These are phyloP conservation scores for Trichogramma pretiosum DNA, from an alignment of 1,140 invertebrate genomes.

Conservation along the genomic window DNA sequence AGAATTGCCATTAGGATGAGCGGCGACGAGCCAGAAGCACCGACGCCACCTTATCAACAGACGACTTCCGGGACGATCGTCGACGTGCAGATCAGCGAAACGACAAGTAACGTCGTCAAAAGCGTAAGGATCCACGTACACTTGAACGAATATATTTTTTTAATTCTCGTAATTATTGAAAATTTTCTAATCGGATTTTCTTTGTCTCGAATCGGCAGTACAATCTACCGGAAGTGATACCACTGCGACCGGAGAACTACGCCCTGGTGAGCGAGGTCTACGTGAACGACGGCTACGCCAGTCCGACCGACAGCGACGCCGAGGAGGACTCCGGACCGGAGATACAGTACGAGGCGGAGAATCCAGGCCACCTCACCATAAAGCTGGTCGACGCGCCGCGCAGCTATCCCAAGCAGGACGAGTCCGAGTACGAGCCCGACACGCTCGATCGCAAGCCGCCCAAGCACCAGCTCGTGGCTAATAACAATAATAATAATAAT, in stretches of 20 bases:
- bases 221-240: constrained; percentile 47
- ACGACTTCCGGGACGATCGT: constrained; percentile 60
- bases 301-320: constrained; percentile 52
- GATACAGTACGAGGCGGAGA: constrained; percentile 52
- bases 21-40: constrained; percentile 48
- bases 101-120: constrained; percentile 5
- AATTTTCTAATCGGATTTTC: too few species aligned
- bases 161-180: too few species aligned
- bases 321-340: constrained; percentile 49
- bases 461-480: too few species aligned
- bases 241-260: constrained; percentile 46
- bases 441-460: constrained; percentile 72
- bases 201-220: constrained; percentile 25
- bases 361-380: constrained; percentile 65
- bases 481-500: constrained; percentile 37
- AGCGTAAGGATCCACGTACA: constrained; percentile 5
- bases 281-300: constrained; percentile 66
- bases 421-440: constrained; percentile 75
- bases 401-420: constrained; percentile 59
- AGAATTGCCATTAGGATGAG: constrained; percentile 45
- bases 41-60: constrained; percentile 59
- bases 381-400: constrained; percentile 66
- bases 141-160: too few species aligned
- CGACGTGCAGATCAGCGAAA: constrained; percentile 43
- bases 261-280: constrained; percentile 69